Evolutionary conservation across 1,140 invertebrate genomes (phyloP), one percentile per base, ranked within the genome.

Genomic region (Psix sp.): DNA sequence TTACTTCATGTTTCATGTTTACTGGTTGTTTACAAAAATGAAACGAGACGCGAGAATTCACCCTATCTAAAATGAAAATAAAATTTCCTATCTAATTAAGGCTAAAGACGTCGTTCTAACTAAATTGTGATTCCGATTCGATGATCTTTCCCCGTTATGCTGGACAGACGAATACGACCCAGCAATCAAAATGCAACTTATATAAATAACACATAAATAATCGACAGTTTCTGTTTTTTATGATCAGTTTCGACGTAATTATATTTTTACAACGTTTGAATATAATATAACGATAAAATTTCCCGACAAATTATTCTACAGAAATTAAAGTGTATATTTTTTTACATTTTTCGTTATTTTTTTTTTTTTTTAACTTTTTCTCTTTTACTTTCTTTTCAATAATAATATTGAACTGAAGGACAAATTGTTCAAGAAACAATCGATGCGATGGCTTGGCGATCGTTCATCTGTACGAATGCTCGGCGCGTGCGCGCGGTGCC

Each of bases 81-180:
- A 86, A 81, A 83, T 86, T 85, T 84, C 68, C 84, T 86, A 86
- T 81, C 85, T 86, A 86, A 86, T 80, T 82, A 62, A 80, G 46
- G 79, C 82, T 83, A 84, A 80, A 82, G 45, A 82, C 62, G 54
- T 77, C 51, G 38, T 67, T 80, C 76, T 81, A 84, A 84, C 77
- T 79, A 78, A 84, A 84, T 68, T 73, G n/a, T n/a, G 57, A 80
- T 76, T 72, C 65, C 76, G 52, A 82, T 77, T 76, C 52, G 66
- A 79, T 77, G 74, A 66, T 68, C 49, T 49, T 63, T 73, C 35
- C 46, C 20, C 33, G 52, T 66, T 66, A 45, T 48, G 39, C 15
- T 57, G 68, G 51, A 73, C 68, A 60, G 75, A 74, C 68, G 68
- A 70, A 49, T 70, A 59, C 15, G 43, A 40, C 57, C 65, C 63